Percentiles rank a stretch among this genome's conserved stretches.
These are phyloP conservation scores for Brachionus calyciflorus DNA, from an alignment of 1,140 invertebrate species.

Conservation along the genomic window DNA sequence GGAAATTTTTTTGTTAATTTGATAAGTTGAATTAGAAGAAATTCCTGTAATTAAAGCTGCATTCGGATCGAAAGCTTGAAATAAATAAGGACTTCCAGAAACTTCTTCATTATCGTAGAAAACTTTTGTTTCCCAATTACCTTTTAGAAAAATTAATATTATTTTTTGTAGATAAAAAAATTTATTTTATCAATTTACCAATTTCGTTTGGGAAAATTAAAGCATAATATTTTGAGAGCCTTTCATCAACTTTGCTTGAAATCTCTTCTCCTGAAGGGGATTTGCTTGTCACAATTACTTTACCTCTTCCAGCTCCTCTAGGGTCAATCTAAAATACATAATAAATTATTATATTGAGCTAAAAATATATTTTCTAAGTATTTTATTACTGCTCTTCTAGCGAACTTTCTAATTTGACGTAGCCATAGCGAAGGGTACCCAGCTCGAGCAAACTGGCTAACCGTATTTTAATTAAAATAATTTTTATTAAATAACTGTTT, in stretches of 20 bases:
- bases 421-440: too few relatives aligned
- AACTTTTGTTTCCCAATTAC: constrained; percentile 89
- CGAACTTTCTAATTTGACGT: too few relatives aligned
- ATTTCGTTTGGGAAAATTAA: constrained; percentile 94
- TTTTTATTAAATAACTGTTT: too few relatives aligned
- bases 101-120: constrained; percentile 92
- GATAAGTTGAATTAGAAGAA: background rate
- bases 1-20: constrained; percentile 28
- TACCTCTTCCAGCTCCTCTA: constrained; percentile 75
- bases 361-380: too few relatives aligned
- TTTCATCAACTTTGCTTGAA: background rate
- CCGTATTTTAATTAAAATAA: too few relatives aligned
- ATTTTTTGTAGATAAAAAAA: background rate
- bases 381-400: too few relatives aligned
- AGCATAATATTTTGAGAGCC: constrained; percentile 64
- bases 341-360: too few relatives aligned
- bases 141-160: constrained; percentile 52
- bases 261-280: constrained; percentile 68
- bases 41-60: constrained; percentile 63
- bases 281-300: constrained; percentile 50
- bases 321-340: constrained; percentile 67
- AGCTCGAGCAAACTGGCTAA: too few relatives aligned
- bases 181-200: constrained; percentile 62
- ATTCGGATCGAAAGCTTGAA: constrained; percentile 83
- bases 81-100: constrained; percentile 87